Evolutionary conservation across 2,113 vertebrate genomes (phyloP).

Genomic region (Paradisaea rubra): DNA sequence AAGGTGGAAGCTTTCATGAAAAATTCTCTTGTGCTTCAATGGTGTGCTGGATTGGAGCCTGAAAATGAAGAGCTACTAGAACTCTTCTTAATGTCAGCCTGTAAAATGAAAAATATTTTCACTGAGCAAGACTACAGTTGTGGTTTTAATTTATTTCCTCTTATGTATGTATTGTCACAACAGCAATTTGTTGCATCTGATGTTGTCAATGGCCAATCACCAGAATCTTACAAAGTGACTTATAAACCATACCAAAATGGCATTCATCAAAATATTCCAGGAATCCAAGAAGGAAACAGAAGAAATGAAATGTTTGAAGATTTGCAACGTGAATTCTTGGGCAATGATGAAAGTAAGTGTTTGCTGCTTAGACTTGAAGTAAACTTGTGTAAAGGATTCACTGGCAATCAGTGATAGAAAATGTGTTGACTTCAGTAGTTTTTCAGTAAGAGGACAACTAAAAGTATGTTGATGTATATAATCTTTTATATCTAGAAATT

Average conservation of each 20-base stretch:
- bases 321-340: constrained; percentile 85
- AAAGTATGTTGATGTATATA: background rate
- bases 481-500: background rate
- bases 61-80: background rate
- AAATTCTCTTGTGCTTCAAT: background rate
- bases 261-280: constrained; percentile 64
- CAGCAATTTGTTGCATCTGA: constrained; percentile 69
- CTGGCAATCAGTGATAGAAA: background rate
- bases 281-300: constrained; percentile 55
- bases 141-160: background rate
- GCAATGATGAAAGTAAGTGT: constrained; percentile 79
- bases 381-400: background rate
- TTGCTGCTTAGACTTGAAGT: background rate
- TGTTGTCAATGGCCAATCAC: constrained; percentile 34
- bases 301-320: constrained; percentile 75
- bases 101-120: background rate
- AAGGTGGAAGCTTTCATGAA: background rate
- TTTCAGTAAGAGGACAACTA: background rate
- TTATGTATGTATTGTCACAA: background rate
- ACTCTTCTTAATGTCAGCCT: background rate
- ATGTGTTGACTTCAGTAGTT: background rate
- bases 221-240: constrained; percentile 75
- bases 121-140: background rate
- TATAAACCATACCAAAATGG: constrained; percentile 83
- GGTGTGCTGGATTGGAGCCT: background rate